phyloP scores from a whole-genome alignment of 2,113 vertebrate genomes.

The Paradisaea rubra region DNA sequence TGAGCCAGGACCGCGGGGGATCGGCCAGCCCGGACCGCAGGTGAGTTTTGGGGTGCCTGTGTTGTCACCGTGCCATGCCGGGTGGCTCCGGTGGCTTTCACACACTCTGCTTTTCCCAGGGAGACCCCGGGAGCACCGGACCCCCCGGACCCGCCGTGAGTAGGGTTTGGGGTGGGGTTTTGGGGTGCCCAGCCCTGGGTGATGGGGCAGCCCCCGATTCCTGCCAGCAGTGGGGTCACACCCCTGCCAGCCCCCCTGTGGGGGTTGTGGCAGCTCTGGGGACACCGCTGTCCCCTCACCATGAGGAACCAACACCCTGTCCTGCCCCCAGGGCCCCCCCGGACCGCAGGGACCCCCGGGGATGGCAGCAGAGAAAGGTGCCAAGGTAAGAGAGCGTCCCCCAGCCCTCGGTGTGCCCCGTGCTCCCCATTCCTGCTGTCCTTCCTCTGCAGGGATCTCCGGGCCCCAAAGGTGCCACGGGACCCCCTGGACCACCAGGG shows the following conservation, averaged over 20 bases:
- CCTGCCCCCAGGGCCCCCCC: slow-evolving; percentile 69
- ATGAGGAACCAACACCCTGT: not conserved
- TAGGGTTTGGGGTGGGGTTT: not conserved
- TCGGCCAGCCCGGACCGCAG: slow-evolving; percentile 52
- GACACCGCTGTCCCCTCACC: fast-evolving
- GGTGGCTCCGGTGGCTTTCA: not conserved
- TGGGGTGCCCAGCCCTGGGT: not conserved
- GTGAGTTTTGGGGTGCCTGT: slow-evolving; percentile 27
- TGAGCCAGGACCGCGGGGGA: slow-evolving; percentile 65
- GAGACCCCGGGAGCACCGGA: slow-evolving; percentile 65
- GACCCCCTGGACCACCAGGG: slow-evolving; percentile 76
- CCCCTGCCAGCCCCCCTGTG: not conserved
- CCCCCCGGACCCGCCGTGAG: slow-evolving; percentile 63
- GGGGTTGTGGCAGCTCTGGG: not conserved
- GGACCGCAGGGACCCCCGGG: slow-evolving; percentile 77
- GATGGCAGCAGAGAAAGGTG: slow-evolving; percentile 64
- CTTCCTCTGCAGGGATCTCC: slow-evolving; percentile 58
- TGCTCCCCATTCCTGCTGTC: not conserved
- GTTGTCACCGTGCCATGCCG: fast-evolving
- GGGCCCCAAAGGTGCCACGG: slow-evolving; percentile 75
- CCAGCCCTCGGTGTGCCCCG: not conserved
- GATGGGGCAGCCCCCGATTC: fast-evolving
- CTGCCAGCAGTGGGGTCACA: not conserved
- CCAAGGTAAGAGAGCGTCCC: slow-evolving; percentile 71
- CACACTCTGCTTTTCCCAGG: slow-evolving; percentile 54